Evolutionary conservation across 2,797 vertebrate species (phyloP).

Genomic region (Odontamblyopus rebecca): DNA sequence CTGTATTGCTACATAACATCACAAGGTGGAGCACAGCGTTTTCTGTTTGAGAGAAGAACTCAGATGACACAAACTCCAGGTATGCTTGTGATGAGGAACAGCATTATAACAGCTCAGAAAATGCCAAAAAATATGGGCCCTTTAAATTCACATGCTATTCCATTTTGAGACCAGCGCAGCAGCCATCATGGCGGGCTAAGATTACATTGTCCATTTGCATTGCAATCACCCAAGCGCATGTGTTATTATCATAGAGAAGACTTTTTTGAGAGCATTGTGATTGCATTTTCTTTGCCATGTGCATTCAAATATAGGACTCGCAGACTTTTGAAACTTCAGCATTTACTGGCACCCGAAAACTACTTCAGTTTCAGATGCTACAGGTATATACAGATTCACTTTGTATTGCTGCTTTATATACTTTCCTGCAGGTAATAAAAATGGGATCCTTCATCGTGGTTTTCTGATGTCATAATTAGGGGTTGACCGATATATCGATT

Average conservation of each 20-base stretch:
- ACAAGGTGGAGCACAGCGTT: too few relatives aligned
- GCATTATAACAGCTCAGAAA: too few relatives aligned
- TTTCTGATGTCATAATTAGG: too few relatives aligned
- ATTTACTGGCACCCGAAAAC: constrained; percentile 37
- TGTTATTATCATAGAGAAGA: constrained; percentile 49
- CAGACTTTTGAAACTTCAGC: constrained; percentile 37
- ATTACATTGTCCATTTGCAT: constrained; percentile 50
- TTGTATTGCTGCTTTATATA: not conserved
- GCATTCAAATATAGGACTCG: constrained; percentile 36
- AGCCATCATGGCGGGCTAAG: constrained; percentile 40
- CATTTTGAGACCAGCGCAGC: constrained; percentile 31
- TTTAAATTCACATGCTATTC: not conserved
- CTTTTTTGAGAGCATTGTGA: constrained; percentile 35
- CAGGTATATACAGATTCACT: constrained; percentile 21
- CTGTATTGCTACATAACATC: too few relatives aligned
- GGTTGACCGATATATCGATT: too few relatives aligned
- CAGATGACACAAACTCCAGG: too few relatives aligned
- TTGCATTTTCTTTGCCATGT: constrained; percentile 17
- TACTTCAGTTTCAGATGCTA: constrained; percentile 38
- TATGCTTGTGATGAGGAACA: too few relatives aligned
- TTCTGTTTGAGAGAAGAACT: too few relatives aligned
- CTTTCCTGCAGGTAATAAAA: not conserved
- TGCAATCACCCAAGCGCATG: constrained; percentile 40
- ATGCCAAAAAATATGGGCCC: too few relatives aligned
- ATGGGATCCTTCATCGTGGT: too few relatives aligned